phyloP scores from a whole-genome alignment of 2,888 invertebrate genomes.

The Phortica magna region DNA sequence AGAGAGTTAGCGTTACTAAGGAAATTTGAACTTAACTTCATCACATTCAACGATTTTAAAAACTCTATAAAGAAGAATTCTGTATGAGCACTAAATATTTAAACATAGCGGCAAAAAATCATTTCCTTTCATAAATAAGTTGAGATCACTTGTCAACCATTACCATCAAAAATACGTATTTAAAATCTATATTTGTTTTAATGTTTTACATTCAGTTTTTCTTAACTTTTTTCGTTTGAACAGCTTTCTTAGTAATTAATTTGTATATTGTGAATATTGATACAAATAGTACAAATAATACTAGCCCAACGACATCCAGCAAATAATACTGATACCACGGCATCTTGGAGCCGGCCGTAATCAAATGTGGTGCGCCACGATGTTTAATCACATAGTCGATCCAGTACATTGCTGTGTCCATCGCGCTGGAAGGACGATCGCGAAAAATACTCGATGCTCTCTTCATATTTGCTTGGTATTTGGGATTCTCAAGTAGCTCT shows the following conservation, averaged over 20 bases:
- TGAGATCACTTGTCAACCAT: no score
- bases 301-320: slow-evolving; percentile 64
- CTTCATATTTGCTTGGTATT: slow-evolving; percentile 69
- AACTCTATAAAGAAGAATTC: no score
- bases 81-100: no score
- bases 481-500: slow-evolving; percentile 74
- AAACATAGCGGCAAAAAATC: no score
- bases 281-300: background rate
- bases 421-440: slow-evolving; percentile 68
- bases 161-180: background rate
- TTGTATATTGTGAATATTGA: background rate
- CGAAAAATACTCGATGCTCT: slow-evolving; percentile 68
- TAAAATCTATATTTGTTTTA: background rate
- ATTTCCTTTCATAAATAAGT: no score
- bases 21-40: no score
- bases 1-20: no score
- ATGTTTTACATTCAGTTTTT: background rate
- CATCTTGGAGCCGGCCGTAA: slow-evolving; percentile 66
- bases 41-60: no score
- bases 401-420: slow-evolving; percentile 76
- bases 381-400: slow-evolving; percentile 75
- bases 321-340: slow-evolving; percentile 74
- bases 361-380: slow-evolving; percentile 74
- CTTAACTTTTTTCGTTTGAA: background rate
- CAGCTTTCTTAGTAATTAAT: background rate